phyloP scores from a whole-genome alignment of 2,797 vertebrate species.

The Leptodactylus fallax region DNA sequence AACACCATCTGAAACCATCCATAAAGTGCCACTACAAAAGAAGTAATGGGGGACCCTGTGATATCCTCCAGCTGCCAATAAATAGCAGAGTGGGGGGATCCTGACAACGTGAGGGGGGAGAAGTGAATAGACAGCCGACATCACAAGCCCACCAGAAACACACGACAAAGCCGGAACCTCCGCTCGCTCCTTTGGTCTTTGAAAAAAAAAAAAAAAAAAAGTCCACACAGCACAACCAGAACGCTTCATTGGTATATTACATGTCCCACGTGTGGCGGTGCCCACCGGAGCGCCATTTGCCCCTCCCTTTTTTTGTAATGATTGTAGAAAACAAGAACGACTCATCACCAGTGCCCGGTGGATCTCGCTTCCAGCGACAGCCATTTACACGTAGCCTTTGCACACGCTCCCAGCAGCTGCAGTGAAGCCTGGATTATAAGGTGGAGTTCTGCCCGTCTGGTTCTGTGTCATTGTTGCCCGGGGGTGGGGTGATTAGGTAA shows the following conservation, averaged over 20 bases:
- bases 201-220: constrained; percentile 1
- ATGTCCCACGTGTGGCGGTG: constrained; percentile 72
- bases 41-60: not conserved
- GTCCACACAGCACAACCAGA: constrained; percentile 73
- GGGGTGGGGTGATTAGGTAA: constrained; percentile 87
- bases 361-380: not conserved
- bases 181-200: constrained; percentile 70
- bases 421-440: constrained; percentile 75
- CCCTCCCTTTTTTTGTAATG: constrained; percentile 3
- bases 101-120: constrained; percentile 27
- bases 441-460: constrained; percentile 88
- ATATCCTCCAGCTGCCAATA: not conserved
- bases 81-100: not conserved
- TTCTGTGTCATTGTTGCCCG: constrained; percentile 85
- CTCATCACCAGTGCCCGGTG: constrained; percentile 30
- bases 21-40: constrained; percentile 80
- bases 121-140: constrained; percentile 71
- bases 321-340: constrained; percentile 41
- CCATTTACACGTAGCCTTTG: not conserved
- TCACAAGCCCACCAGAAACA: constrained; percentile 78
- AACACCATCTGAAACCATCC: constrained; percentile 77
- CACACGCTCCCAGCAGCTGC: not conserved
- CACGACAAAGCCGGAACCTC: constrained; percentile 75
- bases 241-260: constrained; percentile 65
- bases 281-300: constrained; percentile 67